Evolutionary conservation across 2,113 vertebrate genomes (phyloP).

Genomic region (Gorilla gorilla): DNA sequence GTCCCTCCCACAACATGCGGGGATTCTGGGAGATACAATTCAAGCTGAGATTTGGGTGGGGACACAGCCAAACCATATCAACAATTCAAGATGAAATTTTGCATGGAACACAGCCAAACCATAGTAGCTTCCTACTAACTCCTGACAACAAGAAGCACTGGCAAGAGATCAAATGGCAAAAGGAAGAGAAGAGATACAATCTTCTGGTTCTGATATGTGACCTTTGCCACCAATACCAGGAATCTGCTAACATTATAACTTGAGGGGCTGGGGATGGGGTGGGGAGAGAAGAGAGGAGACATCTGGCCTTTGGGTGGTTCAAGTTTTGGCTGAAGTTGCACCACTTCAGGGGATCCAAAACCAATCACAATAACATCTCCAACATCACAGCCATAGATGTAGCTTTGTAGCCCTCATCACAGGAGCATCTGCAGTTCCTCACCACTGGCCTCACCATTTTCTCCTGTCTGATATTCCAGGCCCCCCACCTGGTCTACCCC

Average conservation of each 20-base stretch:
- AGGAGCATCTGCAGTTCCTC: too few relatives aligned
- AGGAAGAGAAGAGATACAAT: background rate
- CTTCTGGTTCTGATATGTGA: background rate
- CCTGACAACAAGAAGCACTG: background rate
- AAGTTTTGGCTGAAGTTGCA: background rate
- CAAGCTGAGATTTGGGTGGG: too few relatives aligned
- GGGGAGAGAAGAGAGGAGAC: background rate
- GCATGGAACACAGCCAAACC: too few relatives aligned
- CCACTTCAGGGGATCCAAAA: background rate
- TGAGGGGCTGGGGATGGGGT: background rate
- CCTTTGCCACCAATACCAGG: background rate
- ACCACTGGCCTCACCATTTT: fast-evolving
- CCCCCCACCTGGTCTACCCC: fast-evolving
- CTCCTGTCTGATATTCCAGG: background rate
- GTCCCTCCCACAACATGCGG: too few relatives aligned
- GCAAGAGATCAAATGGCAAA: background rate
- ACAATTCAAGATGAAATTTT: too few relatives aligned
- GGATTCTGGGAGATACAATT: too few relatives aligned
- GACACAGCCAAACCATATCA: too few relatives aligned
- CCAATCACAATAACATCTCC: background rate
- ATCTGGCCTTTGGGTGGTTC: background rate
- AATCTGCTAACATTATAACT: background rate
- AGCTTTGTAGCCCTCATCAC: background rate
- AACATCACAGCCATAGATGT: fast-evolving
- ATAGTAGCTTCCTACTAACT: background rate